Evolutionary conservation across 2,888 invertebrate genomes (phyloP), one percentile per base, ranked within the genome.

Genomic region (Lacanobia oleracea): DNA sequence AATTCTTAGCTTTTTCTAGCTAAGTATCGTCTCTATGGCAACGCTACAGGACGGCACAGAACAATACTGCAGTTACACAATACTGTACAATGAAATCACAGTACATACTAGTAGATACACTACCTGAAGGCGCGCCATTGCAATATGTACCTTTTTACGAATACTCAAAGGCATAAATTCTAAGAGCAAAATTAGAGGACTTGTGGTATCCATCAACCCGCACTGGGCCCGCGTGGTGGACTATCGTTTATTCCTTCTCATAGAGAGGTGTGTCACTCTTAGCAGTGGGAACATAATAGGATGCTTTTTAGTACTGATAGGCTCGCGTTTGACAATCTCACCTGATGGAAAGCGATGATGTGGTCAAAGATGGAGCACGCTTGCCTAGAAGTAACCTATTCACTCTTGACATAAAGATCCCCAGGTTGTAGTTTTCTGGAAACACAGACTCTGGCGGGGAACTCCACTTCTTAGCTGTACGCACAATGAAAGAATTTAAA

Each of bases 21-120:
- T 50, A 72, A 84, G 67, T 77, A 77, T 75, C 69, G 64, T 82
- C 75, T 86, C 81, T 68, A 84, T 84, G 85, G 82, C 87, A 86
- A 84, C 79, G 73, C 72, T 78, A 61, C 37, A 56, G 79, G 79
- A 84, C 86, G 85, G 83, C 71, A 71, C 70, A 73, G 62, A 67
- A 70, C 70, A 86, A 84, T 84, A 83, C 84, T 86, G 75, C 53
- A 62, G n/a, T 45, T 67, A 73, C 59, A 77, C 63, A 77, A 73
- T 73, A 72, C 69, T 74, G 37, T 54, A 73, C 12, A 65, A 66
- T 40, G 27, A 53, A 43, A 60, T 53, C 63, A 64, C 50, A 56
- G 50, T 40, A 45, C n/a, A 79, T 48, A 23, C 18, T n/a, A 27
- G n/a, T 27, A 27, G 6, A 16, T 37, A 43, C 33, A 51, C 21